Conservation (phyloP, 1,140 invertebrate species). For the Zeugodacus cucurbitae region DNA sequence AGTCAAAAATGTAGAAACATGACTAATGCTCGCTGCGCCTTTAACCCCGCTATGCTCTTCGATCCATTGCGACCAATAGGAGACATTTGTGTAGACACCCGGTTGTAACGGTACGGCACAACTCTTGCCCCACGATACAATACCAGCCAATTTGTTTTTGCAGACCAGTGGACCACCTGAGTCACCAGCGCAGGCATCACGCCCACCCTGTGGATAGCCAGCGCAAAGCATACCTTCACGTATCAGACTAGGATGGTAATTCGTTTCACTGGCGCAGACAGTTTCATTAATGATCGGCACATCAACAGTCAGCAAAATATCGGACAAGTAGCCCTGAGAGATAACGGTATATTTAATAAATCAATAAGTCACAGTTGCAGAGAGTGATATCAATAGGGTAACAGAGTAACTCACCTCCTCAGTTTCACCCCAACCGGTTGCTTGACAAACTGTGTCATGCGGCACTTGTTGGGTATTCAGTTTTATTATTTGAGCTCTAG, state of each 20-base stretch:
- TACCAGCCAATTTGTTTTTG: conserved; percentile 67
- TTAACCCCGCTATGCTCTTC: neutral
- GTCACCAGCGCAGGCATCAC: conserved; percentile 70
- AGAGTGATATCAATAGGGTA: neutral
- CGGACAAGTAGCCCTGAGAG: neutral
- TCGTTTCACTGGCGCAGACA: neutral
- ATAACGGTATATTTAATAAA: neutral
- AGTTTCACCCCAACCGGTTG: neutral
- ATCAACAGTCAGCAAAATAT: neutral
- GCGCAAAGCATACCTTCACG: conserved; percentile 41
- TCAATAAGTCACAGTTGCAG: neutral
- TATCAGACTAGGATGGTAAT: neutral
- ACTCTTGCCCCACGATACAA: conserved; percentile 76
- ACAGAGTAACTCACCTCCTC: neutral
- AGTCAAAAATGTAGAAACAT: too few relatives aligned
- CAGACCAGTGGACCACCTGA: conserved; percentile 72
- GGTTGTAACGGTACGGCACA: conserved; percentile 69
- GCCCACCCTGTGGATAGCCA: conserved; percentile 23
- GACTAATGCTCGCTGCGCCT: too few relatives aligned
- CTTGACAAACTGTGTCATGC: neutral
- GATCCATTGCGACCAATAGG: conserved; percentile 40
- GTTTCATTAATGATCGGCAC: conserved; percentile 23
- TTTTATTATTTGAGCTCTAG: conserved; percentile 53
- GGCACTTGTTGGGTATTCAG: conserved; percentile 46
- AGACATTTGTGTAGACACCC: conserved; percentile 68